Percentiles rank a stretch among this genome's conserved stretches.
Conservation (phyloP, 2,888 invertebrate species). For the Brassicogethes aeneus region DNA sequence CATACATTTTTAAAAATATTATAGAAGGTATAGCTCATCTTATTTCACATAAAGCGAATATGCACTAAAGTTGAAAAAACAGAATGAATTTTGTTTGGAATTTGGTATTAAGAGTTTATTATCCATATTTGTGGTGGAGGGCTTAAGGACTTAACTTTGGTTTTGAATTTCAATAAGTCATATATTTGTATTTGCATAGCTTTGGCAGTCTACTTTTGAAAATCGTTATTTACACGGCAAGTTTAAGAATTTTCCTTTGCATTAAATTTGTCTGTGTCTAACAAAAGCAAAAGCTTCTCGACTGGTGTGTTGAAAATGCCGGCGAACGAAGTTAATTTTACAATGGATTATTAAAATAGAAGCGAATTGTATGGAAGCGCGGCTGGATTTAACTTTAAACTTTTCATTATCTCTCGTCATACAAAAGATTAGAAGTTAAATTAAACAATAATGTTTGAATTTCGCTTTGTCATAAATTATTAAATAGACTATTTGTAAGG, state of each 20-base stretch:
- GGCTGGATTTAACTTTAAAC: slow-evolving; percentile 14
- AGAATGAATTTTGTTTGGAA: slow-evolving; percentile 30
- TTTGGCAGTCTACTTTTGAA: slow-evolving; percentile 20
- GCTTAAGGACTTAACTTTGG: slow-evolving; percentile 25
- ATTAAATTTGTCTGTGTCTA: slow-evolving; percentile 30
- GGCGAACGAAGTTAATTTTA: slow-evolving; percentile 21
- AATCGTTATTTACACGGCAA: slow-evolving; percentile 32
- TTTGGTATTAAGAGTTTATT: slow-evolving; percentile 29
- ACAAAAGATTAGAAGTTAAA: slow-evolving; percentile 1
- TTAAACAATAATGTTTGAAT: not conserved
- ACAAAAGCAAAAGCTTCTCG: slow-evolving; percentile 25
- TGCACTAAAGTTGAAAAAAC: too few species aligned
- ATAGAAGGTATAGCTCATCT: too few species aligned
- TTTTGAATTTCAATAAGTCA: slow-evolving; percentile 38
- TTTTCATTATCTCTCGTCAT: slow-evolving; percentile 17
- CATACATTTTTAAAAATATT: too few species aligned
- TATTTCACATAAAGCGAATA: too few species aligned
- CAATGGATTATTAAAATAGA: slow-evolving; percentile 20
- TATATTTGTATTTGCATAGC: slow-evolving; percentile 36
- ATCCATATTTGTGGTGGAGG: slow-evolving; percentile 25
- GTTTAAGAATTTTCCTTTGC: slow-evolving; percentile 28
- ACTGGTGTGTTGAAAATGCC: slow-evolving; percentile 14
- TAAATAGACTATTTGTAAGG: not conserved
- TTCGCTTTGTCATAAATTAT: not conserved
- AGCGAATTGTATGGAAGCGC: slow-evolving; percentile 16